phyloP scores from a whole-genome alignment of 2,797 vertebrate genomes.

The Urophycis tenuis region DNA sequence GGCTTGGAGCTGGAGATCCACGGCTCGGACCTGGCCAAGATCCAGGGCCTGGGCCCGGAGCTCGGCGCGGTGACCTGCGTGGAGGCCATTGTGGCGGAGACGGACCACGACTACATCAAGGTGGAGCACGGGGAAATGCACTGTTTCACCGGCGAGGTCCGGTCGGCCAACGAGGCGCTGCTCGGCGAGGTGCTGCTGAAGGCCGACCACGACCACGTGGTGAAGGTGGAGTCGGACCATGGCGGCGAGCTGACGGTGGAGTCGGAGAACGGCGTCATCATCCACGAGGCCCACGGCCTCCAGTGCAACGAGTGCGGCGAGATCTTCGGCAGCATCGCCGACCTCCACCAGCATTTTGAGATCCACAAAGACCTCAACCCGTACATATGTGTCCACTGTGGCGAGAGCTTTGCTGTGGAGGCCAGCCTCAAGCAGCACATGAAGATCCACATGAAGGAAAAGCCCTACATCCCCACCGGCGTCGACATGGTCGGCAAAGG shows the following conservation, averaged over 20 bases:
- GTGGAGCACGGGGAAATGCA: constrained; percentile 71
- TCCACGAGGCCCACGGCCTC: constrained; percentile 76
- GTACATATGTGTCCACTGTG: constrained; percentile 77
- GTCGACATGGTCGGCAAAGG: constrained; percentile 78
- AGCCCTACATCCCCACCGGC: constrained; percentile 70
- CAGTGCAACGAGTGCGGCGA: constrained; percentile 78
- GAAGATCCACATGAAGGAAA: constrained; percentile 80
- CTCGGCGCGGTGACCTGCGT: constrained; percentile 72
- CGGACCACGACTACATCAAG: constrained; percentile 78
- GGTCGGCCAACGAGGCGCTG: constrained; percentile 62
- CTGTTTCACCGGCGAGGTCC: constrained; percentile 70
- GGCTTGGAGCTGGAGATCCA: constrained; percentile 75
- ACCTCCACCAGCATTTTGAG: constrained; percentile 79
- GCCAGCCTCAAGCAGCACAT: constrained; percentile 77
- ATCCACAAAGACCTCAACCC: constrained; percentile 77
- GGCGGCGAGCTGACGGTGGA: constrained; percentile 75
- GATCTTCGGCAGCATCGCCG: constrained; percentile 74
- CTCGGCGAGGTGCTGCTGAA: constrained; percentile 75
- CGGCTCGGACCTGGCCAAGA: constrained; percentile 65
- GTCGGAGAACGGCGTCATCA: constrained; percentile 77
- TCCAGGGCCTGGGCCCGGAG: constrained; percentile 68
- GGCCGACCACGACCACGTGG: constrained; percentile 68
- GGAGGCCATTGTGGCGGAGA: constrained; percentile 71
- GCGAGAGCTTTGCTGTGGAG: constrained; percentile 77
- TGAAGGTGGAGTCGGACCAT: constrained; percentile 75